Conservation (phyloP, 2,113 vertebrate species). For the Holacanthus passer region DNA sequence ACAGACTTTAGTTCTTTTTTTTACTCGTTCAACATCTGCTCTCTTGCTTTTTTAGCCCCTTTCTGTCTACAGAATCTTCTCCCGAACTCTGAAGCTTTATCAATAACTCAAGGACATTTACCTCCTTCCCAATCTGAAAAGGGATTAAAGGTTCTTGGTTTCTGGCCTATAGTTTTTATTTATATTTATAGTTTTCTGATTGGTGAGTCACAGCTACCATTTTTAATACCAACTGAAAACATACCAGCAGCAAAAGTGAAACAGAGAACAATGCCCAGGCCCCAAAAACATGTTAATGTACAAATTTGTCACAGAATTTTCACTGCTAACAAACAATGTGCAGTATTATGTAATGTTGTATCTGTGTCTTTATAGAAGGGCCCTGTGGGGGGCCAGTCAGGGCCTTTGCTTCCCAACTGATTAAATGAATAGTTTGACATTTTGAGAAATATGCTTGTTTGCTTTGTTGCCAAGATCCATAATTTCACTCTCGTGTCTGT, state of each 20-base stretch:
- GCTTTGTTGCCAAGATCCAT: no score
- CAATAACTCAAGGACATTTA: background rate
- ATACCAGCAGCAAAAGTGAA: background rate
- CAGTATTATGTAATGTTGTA: background rate
- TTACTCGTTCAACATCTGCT: background rate
- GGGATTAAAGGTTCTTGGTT: background rate
- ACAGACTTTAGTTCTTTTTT: constrained; percentile 13
- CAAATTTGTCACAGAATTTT: background rate
- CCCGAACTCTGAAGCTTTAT: background rate
- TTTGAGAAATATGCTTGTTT: no score
- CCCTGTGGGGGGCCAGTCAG: background rate
- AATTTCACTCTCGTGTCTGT: no score
- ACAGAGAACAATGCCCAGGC: background rate
- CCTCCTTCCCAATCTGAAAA: background rate
- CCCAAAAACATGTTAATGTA: background rate
- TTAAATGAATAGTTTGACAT: no score
- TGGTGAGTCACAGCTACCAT: background rate
- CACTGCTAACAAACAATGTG: background rate
- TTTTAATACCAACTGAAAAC: constrained; percentile 5
- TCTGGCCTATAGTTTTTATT: background rate
- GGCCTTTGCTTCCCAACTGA: background rate
- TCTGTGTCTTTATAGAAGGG: background rate
- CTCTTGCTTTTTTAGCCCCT: background rate
- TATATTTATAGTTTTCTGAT: background rate
- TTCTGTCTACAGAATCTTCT: background rate